These are phyloP conservation scores for Chlamydotis undulata DNA, from an alignment of 2,113 vertebrate genomes.

Conservation along the genomic window DNA sequence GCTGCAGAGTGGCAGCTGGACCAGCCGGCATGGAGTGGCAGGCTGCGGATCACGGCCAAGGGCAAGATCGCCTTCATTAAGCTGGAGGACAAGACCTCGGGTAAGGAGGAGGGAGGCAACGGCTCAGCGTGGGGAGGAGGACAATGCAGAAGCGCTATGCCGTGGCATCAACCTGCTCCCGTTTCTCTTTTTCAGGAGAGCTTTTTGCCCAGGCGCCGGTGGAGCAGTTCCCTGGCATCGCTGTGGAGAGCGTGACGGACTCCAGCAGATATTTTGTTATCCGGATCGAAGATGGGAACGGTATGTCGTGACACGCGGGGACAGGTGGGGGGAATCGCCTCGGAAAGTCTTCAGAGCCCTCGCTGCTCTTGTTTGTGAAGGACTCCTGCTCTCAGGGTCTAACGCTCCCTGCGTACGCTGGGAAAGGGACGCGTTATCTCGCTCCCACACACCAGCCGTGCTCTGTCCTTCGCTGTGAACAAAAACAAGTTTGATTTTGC, in stretches of 20 bases:
- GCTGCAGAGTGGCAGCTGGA: slow-evolving; percentile 97
- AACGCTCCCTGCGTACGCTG: accelerated
- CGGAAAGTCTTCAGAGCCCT: not conserved
- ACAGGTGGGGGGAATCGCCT: accelerated
- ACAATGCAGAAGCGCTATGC: accelerated
- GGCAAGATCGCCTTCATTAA: slow-evolving; percentile 89
- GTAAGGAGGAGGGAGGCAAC: slow-evolving; percentile 51
- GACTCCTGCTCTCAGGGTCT: not conserved
- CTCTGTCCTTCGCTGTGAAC: not conserved
- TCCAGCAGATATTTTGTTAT: slow-evolving; percentile 96
- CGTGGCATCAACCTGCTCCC: accelerated
- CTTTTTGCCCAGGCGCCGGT: slow-evolving; percentile 94
- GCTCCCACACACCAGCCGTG: accelerated
- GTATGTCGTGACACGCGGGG: accelerated
- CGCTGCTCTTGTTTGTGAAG: accelerated
- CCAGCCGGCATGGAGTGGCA: slow-evolving; percentile 91
- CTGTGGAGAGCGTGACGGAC: slow-evolving; percentile 88
- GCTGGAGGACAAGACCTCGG: slow-evolving; percentile 91
- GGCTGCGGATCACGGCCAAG: slow-evolving; percentile 89
- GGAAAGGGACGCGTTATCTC: not conserved
- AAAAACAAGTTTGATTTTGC: not conserved
- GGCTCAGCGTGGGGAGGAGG: accelerated
- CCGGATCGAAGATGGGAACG: slow-evolving; percentile 89
- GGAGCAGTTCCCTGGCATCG: slow-evolving; percentile 89
- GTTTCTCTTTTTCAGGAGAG: slow-evolving; percentile 79